These are phyloP conservation scores for Cetonia aurata DNA, from an alignment of 2,888 invertebrate genomes.

Conservation along the genomic window DNA sequence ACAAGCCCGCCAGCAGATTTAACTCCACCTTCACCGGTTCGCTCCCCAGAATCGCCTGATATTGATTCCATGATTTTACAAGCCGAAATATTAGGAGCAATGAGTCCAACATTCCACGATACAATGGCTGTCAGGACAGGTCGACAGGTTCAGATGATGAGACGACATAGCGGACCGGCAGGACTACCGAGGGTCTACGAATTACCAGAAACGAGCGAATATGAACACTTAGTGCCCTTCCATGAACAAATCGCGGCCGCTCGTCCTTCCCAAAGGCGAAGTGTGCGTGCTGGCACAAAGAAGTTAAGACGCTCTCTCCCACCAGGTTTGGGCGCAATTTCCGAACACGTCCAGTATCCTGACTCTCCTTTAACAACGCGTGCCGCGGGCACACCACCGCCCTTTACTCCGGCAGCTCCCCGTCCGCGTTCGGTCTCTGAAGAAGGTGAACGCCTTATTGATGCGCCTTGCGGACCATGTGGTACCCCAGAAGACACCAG, in stretches of 20 bases:
- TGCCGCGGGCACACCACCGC: slow-evolving; percentile 20
- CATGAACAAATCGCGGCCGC: background rate
- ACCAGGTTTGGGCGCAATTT: slow-evolving; percentile 7
- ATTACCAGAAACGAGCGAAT: slow-evolving; percentile 21
- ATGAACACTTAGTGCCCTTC: slow-evolving; percentile 23
- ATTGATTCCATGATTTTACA: slow-evolving; percentile 11
- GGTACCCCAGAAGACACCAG: background rate
- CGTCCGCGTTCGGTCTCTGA: background rate
- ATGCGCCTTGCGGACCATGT: slow-evolving; percentile 1
- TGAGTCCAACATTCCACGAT: slow-evolving; percentile 10
- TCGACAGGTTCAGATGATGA: background rate
- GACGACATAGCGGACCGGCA: slow-evolving; percentile 6
- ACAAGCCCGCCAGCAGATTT: slow-evolving; percentile 4
- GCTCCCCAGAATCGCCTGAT: slow-evolving; percentile 26
- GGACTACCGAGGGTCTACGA: background rate
- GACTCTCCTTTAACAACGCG: slow-evolving; percentile 25
- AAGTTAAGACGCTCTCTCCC: background rate
- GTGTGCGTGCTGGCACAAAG: slow-evolving; percentile 22
- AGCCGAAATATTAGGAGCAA: slow-evolving; percentile 6
- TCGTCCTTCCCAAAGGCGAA: background rate
- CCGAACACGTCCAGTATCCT: slow-evolving; percentile 9
- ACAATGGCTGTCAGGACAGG: background rate
- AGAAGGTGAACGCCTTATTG: slow-evolving; percentile 9
- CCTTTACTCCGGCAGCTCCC: background rate
- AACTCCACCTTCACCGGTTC: background rate